Percentiles rank a stretch among this genome's conserved stretches.
phyloP scores from a whole-genome alignment of 2,113 vertebrate species.

The Narcine bancroftii region DNA sequence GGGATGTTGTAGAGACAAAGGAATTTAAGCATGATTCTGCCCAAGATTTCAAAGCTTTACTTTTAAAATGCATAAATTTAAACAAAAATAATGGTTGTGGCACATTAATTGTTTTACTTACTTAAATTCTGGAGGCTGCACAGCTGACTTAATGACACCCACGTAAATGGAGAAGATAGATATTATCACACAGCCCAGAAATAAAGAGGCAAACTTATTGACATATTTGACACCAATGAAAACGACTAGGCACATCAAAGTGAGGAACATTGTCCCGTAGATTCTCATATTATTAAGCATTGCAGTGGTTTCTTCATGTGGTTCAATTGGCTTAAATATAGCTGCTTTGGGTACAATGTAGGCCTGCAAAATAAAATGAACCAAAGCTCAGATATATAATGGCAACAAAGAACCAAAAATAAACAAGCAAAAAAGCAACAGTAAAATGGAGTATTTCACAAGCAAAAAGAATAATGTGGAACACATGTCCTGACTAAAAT shows the following conservation, averaged over 20 bases:
- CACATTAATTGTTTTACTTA: conserved; percentile 57
- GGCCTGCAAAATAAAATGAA: conserved; percentile 62
- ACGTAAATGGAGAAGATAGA: conserved; percentile 94
- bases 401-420: neutral
- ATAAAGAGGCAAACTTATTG: conserved; percentile 94
- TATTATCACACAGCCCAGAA: conserved; percentile 91
- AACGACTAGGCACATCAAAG: conserved; percentile 88
- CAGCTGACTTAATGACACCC: conserved; percentile 85
- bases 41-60: neutral
- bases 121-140: conserved; percentile 85
- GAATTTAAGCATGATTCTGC: neutral
- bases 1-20: no score
- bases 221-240: conserved; percentile 97
- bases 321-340: conserved; percentile 72
- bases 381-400: neutral
- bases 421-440: conserved; percentile 42
- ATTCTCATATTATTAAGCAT: conserved; percentile 94
- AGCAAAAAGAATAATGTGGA: no score
- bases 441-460: neutral
- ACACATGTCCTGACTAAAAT: no score
- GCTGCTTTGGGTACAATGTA: conserved; percentile 87
- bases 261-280: conserved; percentile 86
- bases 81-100: neutral
- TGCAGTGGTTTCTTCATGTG: conserved; percentile 66
- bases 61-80: neutral